Evolutionary conservation across 2,888 invertebrate species (phyloP), one percentile per base, ranked within the genome.

Genomic region (Nomada lathburiana): DNA sequence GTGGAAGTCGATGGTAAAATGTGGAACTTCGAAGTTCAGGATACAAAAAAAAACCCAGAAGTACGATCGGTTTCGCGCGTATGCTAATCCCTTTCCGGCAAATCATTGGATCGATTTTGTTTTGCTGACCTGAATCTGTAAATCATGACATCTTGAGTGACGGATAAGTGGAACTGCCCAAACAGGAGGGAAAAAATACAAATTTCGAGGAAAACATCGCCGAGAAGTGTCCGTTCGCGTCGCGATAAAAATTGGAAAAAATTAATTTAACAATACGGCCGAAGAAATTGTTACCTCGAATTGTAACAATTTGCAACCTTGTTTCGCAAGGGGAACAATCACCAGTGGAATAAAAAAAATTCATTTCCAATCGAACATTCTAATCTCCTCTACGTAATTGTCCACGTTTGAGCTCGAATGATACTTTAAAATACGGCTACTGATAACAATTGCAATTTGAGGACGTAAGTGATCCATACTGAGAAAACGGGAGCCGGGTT

Each of bases 61-160:
- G 67, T 20, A 26, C 20, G 71, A 63, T 23, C 64, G 52, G 69
- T 81, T 78, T 55, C 73, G 63, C 68, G 63, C 42, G 77, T 74
- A 82, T 86, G 87, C 80, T 86, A 83, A 87, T 79, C 9, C 72
- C 50, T 76, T 79, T 60, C 68, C 70, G 72, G 63, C 71, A 72
- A 82, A 85, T 85, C 84, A 77, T 36, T 70, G 76, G 63, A 76
- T 64, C 81, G 82, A 75, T 63, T 87, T 82, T 81, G 76, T 82
- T 87, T 87, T 76, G 77, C 29, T 86, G 87, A 87, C 87, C 87
- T 73, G 86, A 76, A 84, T 87, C 77, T 29, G 69, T 55, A 20
- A 42, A n/a, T 63, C 42, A 18, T 52, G 63, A n/a, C 57, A 47
- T 60, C 72, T 50, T 68, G 63, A 18, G 2, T 7, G 53, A 20